Base-by-base conservation (phyloP, 2,113 vertebrate genomes). In the Eidolon helvum region DNA sequence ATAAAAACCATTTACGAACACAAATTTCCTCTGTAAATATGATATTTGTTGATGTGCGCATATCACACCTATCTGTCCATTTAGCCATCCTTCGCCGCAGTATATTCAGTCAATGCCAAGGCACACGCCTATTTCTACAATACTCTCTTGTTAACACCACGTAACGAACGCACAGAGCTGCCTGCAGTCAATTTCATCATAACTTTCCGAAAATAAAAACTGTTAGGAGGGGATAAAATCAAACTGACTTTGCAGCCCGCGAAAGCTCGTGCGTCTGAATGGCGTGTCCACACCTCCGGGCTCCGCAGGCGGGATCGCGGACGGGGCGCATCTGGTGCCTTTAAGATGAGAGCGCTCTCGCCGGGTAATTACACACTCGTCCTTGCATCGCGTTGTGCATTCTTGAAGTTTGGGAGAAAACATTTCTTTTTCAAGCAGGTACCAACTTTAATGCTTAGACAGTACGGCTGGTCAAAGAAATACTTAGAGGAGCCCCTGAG, bases 261-360 rank as follows among this genome's bases (percentile, higher is more conserved):
- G 69, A 97, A 97, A 98, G 97, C 90, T 85, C 97, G 87, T 4
- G 43, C 96, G 98, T 98, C 97, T 98, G 98, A 98, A 98, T 98
- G 98, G 96, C 98, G 82, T 96, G 97, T 98, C 98, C 98, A 85
- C 95, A 92, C 79, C 82, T 96, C 95, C 92, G 50, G 87, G 97
- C 97, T 11, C 87, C 97, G 97, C 85, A 95, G 55, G 97, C 71
- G 95, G 92, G 74, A 94, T 96, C 90, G 84, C 87, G 96, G 97
- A 96, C 96, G 95, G 97, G 87, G 79, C 97, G 85, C 87, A 97
- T 93, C 61, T 18, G 85, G 75, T 92, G 91, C 45, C 83, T 82
- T 94, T 59, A 74, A 59, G 74, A 61, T 28, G 61, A n/a, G 72
- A 71, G 10, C 43, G 40, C 93, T 87, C 94, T 87, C 94, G 93